Percentiles rank a stretch among this genome's conserved stretches.
These are phyloP conservation scores for Colletes gigas DNA, from an alignment of 1,140 invertebrate genomes.

Conservation along the genomic window DNA sequence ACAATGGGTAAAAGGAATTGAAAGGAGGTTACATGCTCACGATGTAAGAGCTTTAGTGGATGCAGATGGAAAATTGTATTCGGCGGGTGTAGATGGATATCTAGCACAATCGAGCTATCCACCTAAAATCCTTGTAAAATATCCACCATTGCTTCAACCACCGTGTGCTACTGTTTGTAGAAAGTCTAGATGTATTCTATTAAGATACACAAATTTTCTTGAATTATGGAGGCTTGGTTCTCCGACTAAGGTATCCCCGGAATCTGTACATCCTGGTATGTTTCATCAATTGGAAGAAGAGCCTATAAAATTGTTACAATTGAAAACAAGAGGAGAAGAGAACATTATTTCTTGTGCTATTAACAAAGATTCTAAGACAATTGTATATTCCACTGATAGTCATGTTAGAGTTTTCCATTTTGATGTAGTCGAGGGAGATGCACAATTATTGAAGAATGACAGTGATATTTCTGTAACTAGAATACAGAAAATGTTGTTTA, in stretches of 20 bases:
- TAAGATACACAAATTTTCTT: slow-evolving; percentile 86
- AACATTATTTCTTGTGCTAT: slow-evolving; percentile 86
- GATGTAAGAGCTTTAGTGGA: slow-evolving; percentile 89
- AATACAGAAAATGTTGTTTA: slow-evolving; percentile 77
- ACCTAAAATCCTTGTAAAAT: slow-evolving; percentile 85
- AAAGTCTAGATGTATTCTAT: slow-evolving; percentile 83
- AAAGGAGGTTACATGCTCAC: slow-evolving; percentile 90
- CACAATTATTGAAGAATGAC: slow-evolving; percentile 68
- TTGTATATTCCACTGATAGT: slow-evolving; percentile 88
- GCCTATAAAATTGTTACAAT: slow-evolving; percentile 85
- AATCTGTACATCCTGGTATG: slow-evolving; percentile 66
- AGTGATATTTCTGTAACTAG: slow-evolving; percentile 65
- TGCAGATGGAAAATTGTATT: slow-evolving; percentile 86
- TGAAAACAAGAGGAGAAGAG: slow-evolving; percentile 84
- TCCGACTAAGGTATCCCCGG: slow-evolving; percentile 57
- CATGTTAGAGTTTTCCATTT: slow-evolving; percentile 86
- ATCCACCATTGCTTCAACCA: slow-evolving; percentile 86
- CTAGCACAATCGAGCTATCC: slow-evolving; percentile 85
- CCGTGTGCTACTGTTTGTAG: slow-evolving; percentile 83
- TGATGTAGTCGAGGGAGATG: slow-evolving; percentile 78
- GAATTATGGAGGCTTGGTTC: slow-evolving; percentile 85
- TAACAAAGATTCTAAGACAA: slow-evolving; percentile 85
- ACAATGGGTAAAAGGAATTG: slow-evolving; percentile 90
- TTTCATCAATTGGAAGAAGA: slow-evolving; percentile 79
- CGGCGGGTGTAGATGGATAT: slow-evolving; percentile 90